Evolutionary conservation across 92 coral and sea anemone genomes (phyloP).

Genomic region (Galaxea fascicularis): DNA sequence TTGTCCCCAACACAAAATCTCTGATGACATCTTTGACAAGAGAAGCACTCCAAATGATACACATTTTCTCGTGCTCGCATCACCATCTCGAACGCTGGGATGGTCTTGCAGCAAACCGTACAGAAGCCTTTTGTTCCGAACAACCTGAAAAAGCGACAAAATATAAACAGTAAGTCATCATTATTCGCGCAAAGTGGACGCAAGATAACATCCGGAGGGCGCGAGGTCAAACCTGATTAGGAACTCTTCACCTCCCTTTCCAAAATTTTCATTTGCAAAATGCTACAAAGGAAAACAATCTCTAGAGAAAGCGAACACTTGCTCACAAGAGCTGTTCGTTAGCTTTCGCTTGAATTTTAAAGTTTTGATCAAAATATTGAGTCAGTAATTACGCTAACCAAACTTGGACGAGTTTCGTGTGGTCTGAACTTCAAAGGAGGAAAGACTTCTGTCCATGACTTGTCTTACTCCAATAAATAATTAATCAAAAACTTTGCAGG

Average conservation of each 20-base stretch:
- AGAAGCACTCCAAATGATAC: conserved; percentile 95
- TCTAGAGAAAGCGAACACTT: background rate
- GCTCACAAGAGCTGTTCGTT: background rate
- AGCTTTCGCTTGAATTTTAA: background rate
- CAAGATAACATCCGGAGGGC: conserved; percentile 25
- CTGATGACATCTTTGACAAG: conserved; percentile 97
- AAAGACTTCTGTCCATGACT: background rate
- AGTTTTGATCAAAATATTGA: background rate
- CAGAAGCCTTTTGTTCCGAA: conserved; percentile 95
- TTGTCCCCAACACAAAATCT: conserved; percentile 99
- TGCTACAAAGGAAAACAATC: background rate
- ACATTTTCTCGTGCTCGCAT: conserved; percentile 98
- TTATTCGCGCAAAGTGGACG: conserved; percentile 24
- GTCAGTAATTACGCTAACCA: background rate
- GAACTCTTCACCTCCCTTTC: background rate
- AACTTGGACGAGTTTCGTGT: too few species aligned
- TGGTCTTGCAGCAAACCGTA: conserved; percentile 94
- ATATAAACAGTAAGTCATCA: conserved; percentile 39
- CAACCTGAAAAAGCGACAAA: conserved; percentile 72
- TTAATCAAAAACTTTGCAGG: background rate
- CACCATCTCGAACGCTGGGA: conserved; percentile 99
- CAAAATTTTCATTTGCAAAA: background rate
- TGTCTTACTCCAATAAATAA: background rate
- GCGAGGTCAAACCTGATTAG: conserved; percentile 14
- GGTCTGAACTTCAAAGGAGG: background rate